Conservation (phyloP, 2,888 invertebrate genomes). For the Cosmia pyralina region DNA sequence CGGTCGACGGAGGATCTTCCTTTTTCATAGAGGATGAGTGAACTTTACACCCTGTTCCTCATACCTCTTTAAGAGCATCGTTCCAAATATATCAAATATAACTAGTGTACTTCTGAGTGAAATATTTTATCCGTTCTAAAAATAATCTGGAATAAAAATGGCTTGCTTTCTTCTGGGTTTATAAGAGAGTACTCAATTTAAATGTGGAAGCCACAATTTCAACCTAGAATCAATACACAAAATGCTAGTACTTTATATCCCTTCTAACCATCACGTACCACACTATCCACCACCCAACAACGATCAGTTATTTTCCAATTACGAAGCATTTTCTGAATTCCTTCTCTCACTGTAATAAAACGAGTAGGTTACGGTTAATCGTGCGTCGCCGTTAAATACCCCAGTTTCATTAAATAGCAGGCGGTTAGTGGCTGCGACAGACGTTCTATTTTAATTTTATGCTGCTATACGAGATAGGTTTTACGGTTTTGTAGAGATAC, state of each 20-base stretch:
- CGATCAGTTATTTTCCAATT: conserved; percentile 41
- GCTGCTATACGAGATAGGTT: neutral
- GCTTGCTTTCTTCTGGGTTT: neutral
- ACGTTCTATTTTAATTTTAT: conserved; percentile 31
- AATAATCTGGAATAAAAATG: neutral
- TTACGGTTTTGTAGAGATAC: neutral
- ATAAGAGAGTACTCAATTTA: neutral
- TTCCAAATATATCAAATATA: no score
- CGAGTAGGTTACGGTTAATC: conserved; percentile 41
- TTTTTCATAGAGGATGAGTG: no score
- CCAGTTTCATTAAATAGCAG: conserved; percentile 53
- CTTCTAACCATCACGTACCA: neutral
- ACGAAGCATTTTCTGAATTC: conserved; percentile 49
- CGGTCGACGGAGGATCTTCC: no score
- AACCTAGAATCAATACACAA: neutral
- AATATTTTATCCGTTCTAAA: no score
- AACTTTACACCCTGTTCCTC: no score
- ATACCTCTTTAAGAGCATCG: no score
- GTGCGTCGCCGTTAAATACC: conserved; percentile 44
- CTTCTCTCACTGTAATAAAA: conserved; percentile 39
- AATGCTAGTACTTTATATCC: neutral
- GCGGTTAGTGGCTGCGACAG: conserved; percentile 25
- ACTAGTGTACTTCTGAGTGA: no score
- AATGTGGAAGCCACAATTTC: neutral
- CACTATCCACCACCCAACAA: neutral